Evolutionary conservation across 2,888 invertebrate species (phyloP), one percentile per base, ranked within the genome.

Genomic region (Amorpha juglandis): DNA sequence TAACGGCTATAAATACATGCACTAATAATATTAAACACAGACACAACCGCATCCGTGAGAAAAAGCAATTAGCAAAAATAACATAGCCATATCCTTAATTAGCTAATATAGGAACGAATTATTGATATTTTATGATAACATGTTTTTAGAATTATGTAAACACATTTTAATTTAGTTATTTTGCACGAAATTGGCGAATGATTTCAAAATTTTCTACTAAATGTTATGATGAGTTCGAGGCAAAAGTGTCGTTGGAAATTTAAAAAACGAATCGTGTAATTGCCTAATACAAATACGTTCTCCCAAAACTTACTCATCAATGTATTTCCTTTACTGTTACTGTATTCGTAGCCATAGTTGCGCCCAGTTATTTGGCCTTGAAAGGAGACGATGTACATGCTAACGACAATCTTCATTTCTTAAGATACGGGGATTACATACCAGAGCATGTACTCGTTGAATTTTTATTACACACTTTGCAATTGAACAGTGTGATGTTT

Each of bases 331-430:
- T 58, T 16, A 19, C 58, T 58, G 12, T 42, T 58, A 42, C 38
- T 19, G 58, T 58, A 58, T 58, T 58, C 58, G 38, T 42, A 42
- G 58, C 58, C 11, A 42, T 19, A 42, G 19, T 42, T 19, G 58
- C 19, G 38, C 58, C 58, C 58, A 58, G 58, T 58, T 58, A 58
- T 58, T 42, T 58, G 58, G 58, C 58, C 58, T 58, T 58, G 58
- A 19, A 58, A 58, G 58, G 38, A 58, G 42, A 58, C 58, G 58
- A 58, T 42, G 58, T 58, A 8, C 58, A 58, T 58, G 58, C 19
- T 58, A 58, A 58, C 38, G 38, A 58, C 58, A 35, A 58, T 55
- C 55, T 55, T 55, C 38, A 38, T 58, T 58, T 58, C 42, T 38
- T 58, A 58, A 58, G 58, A 58, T 58, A 38, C 58, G 58, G 19